These are phyloP conservation scores for Eulemur rufifrons DNA, from an alignment of 2,113 vertebrate genomes.

Conservation along the genomic window DNA sequence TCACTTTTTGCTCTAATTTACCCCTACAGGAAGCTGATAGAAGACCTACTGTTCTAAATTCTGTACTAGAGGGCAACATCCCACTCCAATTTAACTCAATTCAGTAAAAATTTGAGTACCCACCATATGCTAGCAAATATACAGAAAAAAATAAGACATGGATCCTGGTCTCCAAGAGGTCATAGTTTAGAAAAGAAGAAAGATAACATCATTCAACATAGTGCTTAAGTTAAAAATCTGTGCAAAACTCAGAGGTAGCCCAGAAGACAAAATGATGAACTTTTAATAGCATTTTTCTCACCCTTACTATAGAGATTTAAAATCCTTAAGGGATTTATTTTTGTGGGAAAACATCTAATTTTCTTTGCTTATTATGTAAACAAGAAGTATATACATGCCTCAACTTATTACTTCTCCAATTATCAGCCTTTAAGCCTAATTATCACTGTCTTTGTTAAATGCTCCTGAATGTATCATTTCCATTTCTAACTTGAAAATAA, in stretches of 20 bases:
- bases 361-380: constrained; percentile 57
- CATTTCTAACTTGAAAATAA: constrained; percentile 69
- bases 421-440: constrained; percentile 65
- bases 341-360: constrained; percentile 38
- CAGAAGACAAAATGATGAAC: constrained; percentile 50
- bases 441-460: constrained; percentile 69
- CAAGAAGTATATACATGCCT: constrained; percentile 37
- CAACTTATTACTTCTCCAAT: constrained; percentile 65
- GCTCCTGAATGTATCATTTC: constrained; percentile 49
- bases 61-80: not conserved
- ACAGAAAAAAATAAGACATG: constrained; percentile 16
- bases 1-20: not conserved
- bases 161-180: not conserved
- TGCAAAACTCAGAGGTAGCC: not conserved
- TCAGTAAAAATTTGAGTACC: not conserved
- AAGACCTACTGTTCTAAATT: not conserved
- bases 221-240: not conserved
- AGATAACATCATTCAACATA: constrained; percentile 30
- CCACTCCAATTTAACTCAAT: constrained; percentile 41
- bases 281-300: constrained; percentile 66
- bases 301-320: constrained; percentile 21
- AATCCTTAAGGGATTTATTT: constrained; percentile 33
- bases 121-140: not conserved
- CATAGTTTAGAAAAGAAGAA: constrained; percentile 9
- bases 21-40: not conserved